phyloP scores from a whole-genome alignment of 2,888 invertebrate genomes.

The Ormyrus labotus region DNA sequence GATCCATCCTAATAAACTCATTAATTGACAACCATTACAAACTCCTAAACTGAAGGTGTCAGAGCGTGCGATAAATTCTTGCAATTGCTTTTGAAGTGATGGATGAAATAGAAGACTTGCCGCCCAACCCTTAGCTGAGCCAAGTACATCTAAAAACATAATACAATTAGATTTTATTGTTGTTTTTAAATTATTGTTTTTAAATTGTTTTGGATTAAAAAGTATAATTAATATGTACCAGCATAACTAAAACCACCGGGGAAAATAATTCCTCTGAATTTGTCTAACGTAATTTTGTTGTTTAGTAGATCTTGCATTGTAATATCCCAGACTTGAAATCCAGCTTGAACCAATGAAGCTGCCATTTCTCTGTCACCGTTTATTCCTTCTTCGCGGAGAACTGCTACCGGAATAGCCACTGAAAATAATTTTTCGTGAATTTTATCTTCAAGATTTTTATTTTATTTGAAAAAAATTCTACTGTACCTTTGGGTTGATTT shows the following conservation, averaged over 20 bases:
- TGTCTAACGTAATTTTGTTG: slow-evolving; percentile 83
- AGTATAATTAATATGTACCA: slow-evolving; percentile 77
- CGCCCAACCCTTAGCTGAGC: slow-evolving; percentile 99
- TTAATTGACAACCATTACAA: slow-evolving; percentile 98
- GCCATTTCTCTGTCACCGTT: slow-evolving; percentile 99
- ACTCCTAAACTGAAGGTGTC: slow-evolving; percentile 97
- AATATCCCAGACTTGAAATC: slow-evolving; percentile 94
- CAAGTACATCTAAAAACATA: slow-evolving; percentile 86
- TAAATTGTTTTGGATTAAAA: slow-evolving; percentile 14
- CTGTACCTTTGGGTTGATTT: background rate
- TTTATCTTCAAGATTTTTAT: too few species aligned
- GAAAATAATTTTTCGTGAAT: slow-evolving; percentile 23
- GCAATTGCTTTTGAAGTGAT: slow-evolving; percentile 85
- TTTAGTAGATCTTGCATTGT: slow-evolving; percentile 93
- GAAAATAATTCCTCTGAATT: slow-evolving; percentile 93
- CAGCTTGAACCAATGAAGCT: slow-evolving; percentile 89
- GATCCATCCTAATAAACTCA: slow-evolving; percentile 95
- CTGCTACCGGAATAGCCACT: slow-evolving; percentile 84
- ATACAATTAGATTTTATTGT: background rate
- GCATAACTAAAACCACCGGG: slow-evolving; percentile 99
- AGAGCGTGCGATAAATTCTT: slow-evolving; percentile 82
- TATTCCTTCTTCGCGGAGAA: slow-evolving; percentile 96
- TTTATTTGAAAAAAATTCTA: background rate
- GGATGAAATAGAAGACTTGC: slow-evolving; percentile 91
- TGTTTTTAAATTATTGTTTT: slow-evolving; percentile 18